Percentiles rank a stretch among this genome's conserved stretches.
Evolutionary conservation across 2,888 invertebrate species (phyloP).

Genomic region (Chironomus riparius): DNA sequence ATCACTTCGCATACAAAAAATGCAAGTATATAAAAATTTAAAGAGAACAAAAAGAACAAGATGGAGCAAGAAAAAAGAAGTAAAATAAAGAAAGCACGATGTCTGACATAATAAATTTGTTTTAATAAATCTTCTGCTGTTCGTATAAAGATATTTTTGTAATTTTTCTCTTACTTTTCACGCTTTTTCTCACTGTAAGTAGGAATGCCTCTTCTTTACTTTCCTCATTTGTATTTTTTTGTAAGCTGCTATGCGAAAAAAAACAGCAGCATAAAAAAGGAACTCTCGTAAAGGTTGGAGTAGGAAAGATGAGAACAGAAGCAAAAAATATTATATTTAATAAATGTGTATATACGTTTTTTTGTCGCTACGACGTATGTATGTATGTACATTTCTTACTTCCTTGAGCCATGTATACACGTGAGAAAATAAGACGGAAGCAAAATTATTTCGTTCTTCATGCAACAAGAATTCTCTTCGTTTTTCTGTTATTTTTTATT

Average conservation of each 20-base stretch:
- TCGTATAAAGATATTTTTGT: conserved; percentile 17
- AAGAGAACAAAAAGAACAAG: background rate
- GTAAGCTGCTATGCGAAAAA: background rate
- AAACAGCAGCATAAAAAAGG: too few species aligned
- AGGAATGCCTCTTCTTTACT: background rate
- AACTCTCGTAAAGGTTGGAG: too few species aligned
- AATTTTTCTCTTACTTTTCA: conserved; percentile 8
- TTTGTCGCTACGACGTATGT: background rate
- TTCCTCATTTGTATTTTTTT: background rate
- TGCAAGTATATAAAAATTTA: background rate
- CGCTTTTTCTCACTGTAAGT: background rate
- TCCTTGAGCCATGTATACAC: background rate
- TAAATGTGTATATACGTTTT: background rate
- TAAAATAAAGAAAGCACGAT: conserved; percentile 7
- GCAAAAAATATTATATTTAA: background rate
- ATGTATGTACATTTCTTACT: background rate
- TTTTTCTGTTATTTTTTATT: background rate
- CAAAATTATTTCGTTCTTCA: background rate
- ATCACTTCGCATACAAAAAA: too few species aligned
- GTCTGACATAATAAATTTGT: conserved; percentile 24
- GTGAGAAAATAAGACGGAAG: background rate
- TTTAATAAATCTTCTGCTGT: conserved; percentile 18
- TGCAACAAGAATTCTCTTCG: background rate
- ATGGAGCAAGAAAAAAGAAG: background rate
- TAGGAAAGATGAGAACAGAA: background rate